Evolutionary conservation across 2,888 invertebrate genomes (phyloP).

Genomic region (Pemphredon lugubris): DNA sequence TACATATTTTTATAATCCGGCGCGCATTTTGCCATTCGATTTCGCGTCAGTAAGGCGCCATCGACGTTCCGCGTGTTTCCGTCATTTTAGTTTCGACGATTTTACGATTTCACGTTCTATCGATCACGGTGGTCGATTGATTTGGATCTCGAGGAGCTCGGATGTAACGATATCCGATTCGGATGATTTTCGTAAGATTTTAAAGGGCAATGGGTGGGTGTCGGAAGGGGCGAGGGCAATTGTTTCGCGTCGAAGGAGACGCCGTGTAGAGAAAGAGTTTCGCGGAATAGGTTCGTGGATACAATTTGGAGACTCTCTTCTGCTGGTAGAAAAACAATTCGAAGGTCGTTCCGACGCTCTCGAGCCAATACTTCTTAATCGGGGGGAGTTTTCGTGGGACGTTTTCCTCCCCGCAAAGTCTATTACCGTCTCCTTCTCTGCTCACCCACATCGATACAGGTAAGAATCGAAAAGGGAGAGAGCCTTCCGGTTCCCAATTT

Average conservation of each 20-base stretch:
- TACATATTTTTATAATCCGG: too few relatives aligned
- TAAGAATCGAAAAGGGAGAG: neutral
- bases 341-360: conserved; percentile 19
- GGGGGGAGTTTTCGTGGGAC: neutral
- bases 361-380: conserved; percentile 8
- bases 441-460: too few relatives aligned
- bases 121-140: too few relatives aligned
- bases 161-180: neutral
- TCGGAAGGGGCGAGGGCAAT: too few relatives aligned
- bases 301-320: conserved; percentile 21
- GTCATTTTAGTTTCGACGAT: too few relatives aligned
- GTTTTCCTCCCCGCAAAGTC: neutral
- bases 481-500: conserved; percentile 18
- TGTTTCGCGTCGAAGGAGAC: conserved; percentile 30
- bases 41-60: too few relatives aligned
- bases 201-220: neutral
- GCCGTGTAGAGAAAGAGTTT: conserved; percentile 2
- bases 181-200: neutral
- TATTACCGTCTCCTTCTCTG: conserved; percentile 8
- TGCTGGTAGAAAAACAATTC: conserved; percentile 39
- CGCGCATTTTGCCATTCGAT: too few relatives aligned
- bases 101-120: too few relatives aligned
- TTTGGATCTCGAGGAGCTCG: too few relatives aligned
- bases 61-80: too few relatives aligned
- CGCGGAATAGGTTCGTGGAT: conserved; percentile 24